Evolutionary conservation across 2,113 vertebrate genomes (phyloP).

Genomic region (Gavialis gangeticus): DNA sequence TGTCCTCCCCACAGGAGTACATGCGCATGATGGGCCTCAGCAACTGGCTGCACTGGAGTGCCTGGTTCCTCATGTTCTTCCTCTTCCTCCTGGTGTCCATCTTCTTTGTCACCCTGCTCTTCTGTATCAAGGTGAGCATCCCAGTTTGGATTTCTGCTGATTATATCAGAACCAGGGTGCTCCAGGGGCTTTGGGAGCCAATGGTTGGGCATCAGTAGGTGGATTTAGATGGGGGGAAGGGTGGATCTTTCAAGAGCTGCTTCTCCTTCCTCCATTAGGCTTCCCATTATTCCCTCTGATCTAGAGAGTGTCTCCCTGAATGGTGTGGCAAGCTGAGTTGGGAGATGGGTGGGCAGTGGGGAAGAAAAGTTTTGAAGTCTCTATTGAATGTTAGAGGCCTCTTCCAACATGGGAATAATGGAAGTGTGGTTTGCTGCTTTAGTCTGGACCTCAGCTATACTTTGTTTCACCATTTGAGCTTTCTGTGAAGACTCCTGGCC

Average conservation of each 20-base stretch:
- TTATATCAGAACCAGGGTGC: neutral
- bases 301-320: neutral
- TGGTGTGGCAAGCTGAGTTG: too few relatives aligned
- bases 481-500: neutral
- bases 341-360: neutral
- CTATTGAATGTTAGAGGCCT: too few relatives aligned
- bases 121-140: conserved; percentile 89
- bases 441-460: neutral
- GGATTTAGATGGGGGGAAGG: neutral
- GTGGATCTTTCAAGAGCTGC: neutral
- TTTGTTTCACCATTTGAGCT: neutral
- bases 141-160: neutral
- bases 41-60: conserved; percentile 95
- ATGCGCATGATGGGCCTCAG: conserved; percentile 99
- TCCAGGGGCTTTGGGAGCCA: neutral
- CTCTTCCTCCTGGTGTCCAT: conserved; percentile 89
- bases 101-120: conserved; percentile 92
- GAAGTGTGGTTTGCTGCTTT: neutral
- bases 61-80: conserved; percentile 98
- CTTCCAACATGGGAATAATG: neutral
- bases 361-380: neutral
- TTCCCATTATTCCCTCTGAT: neutral
- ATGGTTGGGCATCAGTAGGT: neutral
- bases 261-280: neutral
- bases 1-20: conserved; percentile 87